Conservation (phyloP, 2,888 invertebrate genomes). For the Prosapia bicincta region DNA sequence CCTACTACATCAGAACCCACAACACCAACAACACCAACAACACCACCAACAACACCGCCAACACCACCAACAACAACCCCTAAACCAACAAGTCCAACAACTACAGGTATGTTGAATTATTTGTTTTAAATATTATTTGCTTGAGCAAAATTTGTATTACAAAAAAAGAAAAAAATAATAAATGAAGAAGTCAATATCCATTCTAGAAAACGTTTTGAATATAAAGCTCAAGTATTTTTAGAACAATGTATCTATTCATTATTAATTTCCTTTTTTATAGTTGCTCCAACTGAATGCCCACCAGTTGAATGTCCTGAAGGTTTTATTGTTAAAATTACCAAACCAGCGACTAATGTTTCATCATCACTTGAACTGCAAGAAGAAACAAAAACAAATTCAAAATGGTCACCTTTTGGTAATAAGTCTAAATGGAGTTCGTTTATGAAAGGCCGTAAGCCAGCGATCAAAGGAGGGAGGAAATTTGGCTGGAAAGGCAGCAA, state of each 20-base stretch:
- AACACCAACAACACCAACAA: slow-evolving; percentile 36
- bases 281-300: slow-evolving; percentile 28
- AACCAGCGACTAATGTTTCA: slow-evolving; percentile 37
- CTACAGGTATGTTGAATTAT: too few relatives aligned
- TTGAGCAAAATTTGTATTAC: too few relatives aligned
- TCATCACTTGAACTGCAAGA: slow-evolving; percentile 22
- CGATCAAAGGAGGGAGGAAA: slow-evolving; percentile 16
- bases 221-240: too few relatives aligned
- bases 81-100: slow-evolving; percentile 22
- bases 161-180: too few relatives aligned
- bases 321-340: slow-evolving; percentile 50
- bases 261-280: too few relatives aligned
- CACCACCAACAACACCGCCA: slow-evolving; percentile 38
- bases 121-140: too few relatives aligned
- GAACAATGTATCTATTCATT: too few relatives aligned
- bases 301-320: slow-evolving; percentile 48
- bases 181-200: too few relatives aligned
- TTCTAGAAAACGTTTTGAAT: too few relatives aligned
- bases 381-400: background rate
- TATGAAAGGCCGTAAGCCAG: slow-evolving; percentile 26
- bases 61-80: too few relatives aligned
- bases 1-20: slow-evolving; percentile 41
- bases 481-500: slow-evolving; percentile 10
- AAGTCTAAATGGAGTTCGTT: slow-evolving; percentile 37
- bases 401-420: slow-evolving; percentile 35